A percentile compares a stretch with the other conserved stretches of the same genome.
These are phyloP conservation scores for Melinaea menophilus DNA, from an alignment of 2,888 invertebrate species.

Conservation along the genomic window DNA sequence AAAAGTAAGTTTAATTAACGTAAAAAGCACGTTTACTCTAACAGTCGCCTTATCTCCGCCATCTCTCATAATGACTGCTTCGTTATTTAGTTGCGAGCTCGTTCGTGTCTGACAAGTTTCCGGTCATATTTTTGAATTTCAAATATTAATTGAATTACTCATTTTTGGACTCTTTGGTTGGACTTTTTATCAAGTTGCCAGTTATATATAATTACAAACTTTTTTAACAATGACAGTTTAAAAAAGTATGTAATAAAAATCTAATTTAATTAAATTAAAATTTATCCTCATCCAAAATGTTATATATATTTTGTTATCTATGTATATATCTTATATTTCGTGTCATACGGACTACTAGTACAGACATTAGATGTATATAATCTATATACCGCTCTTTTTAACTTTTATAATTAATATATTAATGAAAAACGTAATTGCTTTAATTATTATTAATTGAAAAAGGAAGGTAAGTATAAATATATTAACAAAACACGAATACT, in stretches of 20 bases:
- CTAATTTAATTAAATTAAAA: too few relatives aligned
- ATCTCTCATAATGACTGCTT: constrained; percentile 69
- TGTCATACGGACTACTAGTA: too few relatives aligned
- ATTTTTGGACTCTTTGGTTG: too few relatives aligned
- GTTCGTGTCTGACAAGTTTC: constrained; percentile 60
- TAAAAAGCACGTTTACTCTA: constrained; percentile 75
- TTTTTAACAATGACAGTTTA: too few relatives aligned
- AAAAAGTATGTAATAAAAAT: too few relatives aligned
- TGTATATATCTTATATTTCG: too few relatives aligned
- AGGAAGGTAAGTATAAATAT: not conserved
- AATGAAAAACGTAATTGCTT: not conserved
- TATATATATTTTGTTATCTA: too few relatives aligned
- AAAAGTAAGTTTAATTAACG: constrained; percentile 76
- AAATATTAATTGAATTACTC: constrained; percentile 40
- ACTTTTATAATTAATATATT: not conserved
- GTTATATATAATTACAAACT: too few relatives aligned
- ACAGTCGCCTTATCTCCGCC: constrained; percentile 63
- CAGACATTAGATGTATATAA: too few relatives aligned
- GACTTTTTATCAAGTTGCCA: too few relatives aligned
- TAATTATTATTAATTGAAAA: not conserved
- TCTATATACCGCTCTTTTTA: too few relatives aligned
- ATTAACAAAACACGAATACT: not conserved
- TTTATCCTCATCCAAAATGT: too few relatives aligned
- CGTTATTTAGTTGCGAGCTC: constrained; percentile 69
- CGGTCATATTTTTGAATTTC: constrained; percentile 65